These are phyloP conservation scores for Hipposideros larvatus DNA, from an alignment of 2,797 vertebrate genomes.

Conservation along the genomic window DNA sequence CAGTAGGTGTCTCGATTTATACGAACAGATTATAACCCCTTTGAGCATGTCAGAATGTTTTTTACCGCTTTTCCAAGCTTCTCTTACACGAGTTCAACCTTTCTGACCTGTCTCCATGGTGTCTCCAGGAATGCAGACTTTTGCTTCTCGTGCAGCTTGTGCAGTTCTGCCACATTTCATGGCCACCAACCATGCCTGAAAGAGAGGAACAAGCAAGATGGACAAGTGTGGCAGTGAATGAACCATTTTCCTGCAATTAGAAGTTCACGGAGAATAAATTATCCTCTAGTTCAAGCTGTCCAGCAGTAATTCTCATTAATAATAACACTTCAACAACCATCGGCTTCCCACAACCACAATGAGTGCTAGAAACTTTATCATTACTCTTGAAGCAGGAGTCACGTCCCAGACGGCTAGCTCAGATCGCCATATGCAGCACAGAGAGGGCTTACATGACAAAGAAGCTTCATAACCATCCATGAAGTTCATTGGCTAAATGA, in stretches of 20 bases:
- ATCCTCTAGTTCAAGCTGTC: conserved; percentile 91
- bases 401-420: conserved; percentile 67
- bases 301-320: conserved; percentile 89
- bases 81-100: neutral
- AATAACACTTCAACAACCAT: conserved; percentile 89
- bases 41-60: neutral
- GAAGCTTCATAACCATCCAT: neutral
- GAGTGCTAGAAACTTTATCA: conserved; percentile 85
- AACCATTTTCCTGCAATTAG: conserved; percentile 90
- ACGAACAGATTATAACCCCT: neutral
- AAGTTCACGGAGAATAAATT: conserved; percentile 92
- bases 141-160: conserved; percentile 83
- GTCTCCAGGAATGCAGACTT: conserved; percentile 80
- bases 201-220: conserved; percentile 88
- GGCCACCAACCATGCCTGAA: conserved; percentile 87
- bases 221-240: conserved; percentile 88
- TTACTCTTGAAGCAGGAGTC: conserved; percentile 78
- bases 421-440: conserved; percentile 75
- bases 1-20: neutral
- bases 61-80: neutral
- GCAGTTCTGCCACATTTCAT: conserved; percentile 86
- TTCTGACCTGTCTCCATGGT: neutral
- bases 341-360: conserved; percentile 86
- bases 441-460: conserved; percentile 42
- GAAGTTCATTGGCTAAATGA: conserved; percentile 60